phyloP scores from a whole-genome alignment of 1,140 invertebrate species.

The Aphaenogaster rudis region DNA sequence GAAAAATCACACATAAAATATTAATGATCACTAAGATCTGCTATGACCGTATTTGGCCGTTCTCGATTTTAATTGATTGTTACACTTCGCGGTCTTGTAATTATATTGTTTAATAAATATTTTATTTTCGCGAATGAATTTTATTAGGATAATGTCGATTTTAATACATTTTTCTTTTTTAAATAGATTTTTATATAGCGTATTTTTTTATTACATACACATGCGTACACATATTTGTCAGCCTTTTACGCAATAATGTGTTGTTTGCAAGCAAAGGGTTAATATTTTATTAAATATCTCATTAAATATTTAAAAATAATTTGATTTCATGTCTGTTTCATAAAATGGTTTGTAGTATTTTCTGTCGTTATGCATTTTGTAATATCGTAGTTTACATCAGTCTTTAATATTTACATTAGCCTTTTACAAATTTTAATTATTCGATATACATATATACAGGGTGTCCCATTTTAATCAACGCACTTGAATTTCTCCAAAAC shows the following conservation, averaged over 20 bases:
- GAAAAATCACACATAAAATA: too few species aligned
- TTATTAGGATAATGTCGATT: too few species aligned
- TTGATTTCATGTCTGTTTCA: background rate
- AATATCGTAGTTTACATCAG: background rate
- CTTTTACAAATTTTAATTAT: background rate
- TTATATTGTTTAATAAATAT: too few species aligned
- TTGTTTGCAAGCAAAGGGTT: background rate
- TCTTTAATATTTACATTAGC: background rate
- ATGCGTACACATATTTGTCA: background rate
- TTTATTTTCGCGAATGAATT: too few species aligned
- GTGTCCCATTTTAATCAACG: too few species aligned
- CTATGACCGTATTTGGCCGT: too few species aligned
- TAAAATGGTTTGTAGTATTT: background rate
- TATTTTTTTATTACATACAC: background rate
- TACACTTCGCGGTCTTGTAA: too few species aligned
- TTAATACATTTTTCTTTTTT: too few species aligned
- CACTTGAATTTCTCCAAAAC: too few species aligned
- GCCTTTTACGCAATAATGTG: background rate
- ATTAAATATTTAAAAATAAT: background rate
- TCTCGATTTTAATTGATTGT: too few species aligned
- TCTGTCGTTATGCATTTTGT: background rate
- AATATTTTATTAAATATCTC: background rate
- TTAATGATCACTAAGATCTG: too few species aligned
- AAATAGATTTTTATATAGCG: too few species aligned
- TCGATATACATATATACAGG: background rate